Percentiles rank a stretch among this genome's conserved stretches.
phyloP scores from a whole-genome alignment of 2,113 vertebrate species.

The Pholis gunnellus region DNA sequence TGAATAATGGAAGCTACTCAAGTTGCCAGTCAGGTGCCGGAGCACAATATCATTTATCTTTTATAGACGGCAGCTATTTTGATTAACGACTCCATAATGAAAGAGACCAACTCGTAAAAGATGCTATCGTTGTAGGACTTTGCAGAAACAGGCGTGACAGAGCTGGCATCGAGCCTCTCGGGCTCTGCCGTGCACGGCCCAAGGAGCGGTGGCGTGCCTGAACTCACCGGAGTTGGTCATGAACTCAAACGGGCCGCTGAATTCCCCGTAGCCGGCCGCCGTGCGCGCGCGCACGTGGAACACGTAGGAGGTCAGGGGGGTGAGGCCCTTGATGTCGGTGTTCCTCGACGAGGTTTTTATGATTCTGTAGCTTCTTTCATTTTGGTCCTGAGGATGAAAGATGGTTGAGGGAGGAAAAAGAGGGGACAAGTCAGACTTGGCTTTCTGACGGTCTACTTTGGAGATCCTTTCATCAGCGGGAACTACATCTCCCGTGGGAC shows the following conservation, averaged over 20 bases:
- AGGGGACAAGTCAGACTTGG: background rate
- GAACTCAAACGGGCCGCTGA: constrained; percentile 95
- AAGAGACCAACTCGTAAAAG: constrained; percentile 51
- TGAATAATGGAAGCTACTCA: constrained; percentile 47
- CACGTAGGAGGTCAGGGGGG: constrained; percentile 95
- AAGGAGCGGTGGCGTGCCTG: background rate
- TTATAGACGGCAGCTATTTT: constrained; percentile 44
- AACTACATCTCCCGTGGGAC: background rate
- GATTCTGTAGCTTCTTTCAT: constrained; percentile 96
- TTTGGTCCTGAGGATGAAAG: constrained; percentile 89
- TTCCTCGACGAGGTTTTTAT: constrained; percentile 92
- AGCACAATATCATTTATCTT: constrained; percentile 60
- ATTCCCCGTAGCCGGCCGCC: constrained; percentile 95
- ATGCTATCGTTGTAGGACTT: constrained; percentile 44
- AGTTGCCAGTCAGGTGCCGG: constrained; percentile 51
- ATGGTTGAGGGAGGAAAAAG: constrained; percentile 9
- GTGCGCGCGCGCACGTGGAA: constrained; percentile 97
- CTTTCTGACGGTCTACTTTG: background rate
- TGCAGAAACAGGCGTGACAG: background rate
- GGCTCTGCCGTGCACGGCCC: constrained; percentile 12
- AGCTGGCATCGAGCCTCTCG: background rate
- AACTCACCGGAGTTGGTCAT: constrained; percentile 95
- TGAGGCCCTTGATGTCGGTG: constrained; percentile 94
- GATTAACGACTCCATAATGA: constrained; percentile 60
- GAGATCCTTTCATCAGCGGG: background rate